These are phyloP conservation scores for Chirona hameri DNA, from an alignment of 2,888 invertebrate genomes.

Conservation along the genomic window DNA sequence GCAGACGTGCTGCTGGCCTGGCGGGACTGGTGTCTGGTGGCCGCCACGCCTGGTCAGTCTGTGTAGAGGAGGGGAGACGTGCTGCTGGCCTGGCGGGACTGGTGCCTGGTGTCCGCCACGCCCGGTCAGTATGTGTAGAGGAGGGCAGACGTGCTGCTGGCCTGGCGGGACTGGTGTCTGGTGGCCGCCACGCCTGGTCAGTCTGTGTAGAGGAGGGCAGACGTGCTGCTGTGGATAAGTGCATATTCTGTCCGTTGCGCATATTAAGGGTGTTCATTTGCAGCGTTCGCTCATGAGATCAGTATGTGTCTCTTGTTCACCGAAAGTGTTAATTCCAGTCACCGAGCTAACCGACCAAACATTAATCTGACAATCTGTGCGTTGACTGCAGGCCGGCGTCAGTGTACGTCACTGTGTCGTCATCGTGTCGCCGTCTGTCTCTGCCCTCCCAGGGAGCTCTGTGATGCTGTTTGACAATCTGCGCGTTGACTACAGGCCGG, in stretches of 20 bases:
- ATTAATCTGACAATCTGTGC: too few species aligned
- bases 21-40: background rate
- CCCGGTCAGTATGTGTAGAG: background rate
- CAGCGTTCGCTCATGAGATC: too few species aligned
- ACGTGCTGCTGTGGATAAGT: too few species aligned
- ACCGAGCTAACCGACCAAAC: too few species aligned
- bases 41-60: background rate
- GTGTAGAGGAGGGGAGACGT: background rate
- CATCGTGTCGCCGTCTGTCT: background rate
- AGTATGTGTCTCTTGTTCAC: too few species aligned
- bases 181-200: background rate
- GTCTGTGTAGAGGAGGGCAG: background rate
- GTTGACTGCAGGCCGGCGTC: too few species aligned
- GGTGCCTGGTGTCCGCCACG: background rate
- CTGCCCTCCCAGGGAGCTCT: background rate
- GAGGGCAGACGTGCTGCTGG: background rate
- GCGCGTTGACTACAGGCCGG: too few species aligned
- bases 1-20: constrained; percentile 11
- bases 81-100: constrained; percentile 12
- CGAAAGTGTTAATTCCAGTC: too few species aligned
- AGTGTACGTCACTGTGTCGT: too few species aligned
- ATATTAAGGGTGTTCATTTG: too few species aligned
- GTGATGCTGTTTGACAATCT: background rate
- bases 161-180: constrained; percentile 2
- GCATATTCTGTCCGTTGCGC: too few species aligned